phyloP scores from a whole-genome alignment of 2,113 vertebrate genomes.

The Saccopteryx leptura region DNA sequence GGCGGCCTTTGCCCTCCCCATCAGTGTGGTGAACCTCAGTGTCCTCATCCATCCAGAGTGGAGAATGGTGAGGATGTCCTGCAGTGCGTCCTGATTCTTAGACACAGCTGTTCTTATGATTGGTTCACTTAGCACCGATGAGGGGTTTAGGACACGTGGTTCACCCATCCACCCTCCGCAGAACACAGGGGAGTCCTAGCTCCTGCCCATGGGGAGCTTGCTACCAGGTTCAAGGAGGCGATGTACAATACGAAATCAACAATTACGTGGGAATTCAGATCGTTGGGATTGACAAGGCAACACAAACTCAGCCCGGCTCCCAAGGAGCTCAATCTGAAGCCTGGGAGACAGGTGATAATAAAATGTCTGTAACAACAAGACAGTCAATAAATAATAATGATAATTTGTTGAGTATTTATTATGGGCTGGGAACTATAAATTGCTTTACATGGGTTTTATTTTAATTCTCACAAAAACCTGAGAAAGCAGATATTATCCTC shows the following conservation, averaged over 20 bases:
- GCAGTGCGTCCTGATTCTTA: background rate
- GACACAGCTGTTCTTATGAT: background rate
- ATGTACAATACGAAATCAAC: accelerated
- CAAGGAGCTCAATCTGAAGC: background rate
- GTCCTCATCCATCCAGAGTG: accelerated
- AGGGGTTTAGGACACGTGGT: accelerated
- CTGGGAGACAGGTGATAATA: background rate
- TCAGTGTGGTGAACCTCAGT: background rate
- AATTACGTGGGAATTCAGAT: accelerated
- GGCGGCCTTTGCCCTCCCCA: background rate
- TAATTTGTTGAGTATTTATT: background rate
- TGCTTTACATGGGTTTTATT: background rate
- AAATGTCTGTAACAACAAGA: too few relatives aligned
- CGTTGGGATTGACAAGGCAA: accelerated
- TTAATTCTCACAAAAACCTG: background rate
- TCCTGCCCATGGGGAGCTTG: background rate
- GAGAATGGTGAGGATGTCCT: background rate
- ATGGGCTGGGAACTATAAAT: background rate
- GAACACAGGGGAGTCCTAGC: accelerated
- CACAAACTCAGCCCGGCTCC: accelerated
- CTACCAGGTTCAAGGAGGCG: background rate
- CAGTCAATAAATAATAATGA: background rate
- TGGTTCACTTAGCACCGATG: accelerated
- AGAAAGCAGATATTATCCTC: background rate
- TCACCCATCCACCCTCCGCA: background rate